Evolutionary conservation across 2,797 vertebrate species (phyloP).

Genomic region (Myotis pilosus): DNA sequence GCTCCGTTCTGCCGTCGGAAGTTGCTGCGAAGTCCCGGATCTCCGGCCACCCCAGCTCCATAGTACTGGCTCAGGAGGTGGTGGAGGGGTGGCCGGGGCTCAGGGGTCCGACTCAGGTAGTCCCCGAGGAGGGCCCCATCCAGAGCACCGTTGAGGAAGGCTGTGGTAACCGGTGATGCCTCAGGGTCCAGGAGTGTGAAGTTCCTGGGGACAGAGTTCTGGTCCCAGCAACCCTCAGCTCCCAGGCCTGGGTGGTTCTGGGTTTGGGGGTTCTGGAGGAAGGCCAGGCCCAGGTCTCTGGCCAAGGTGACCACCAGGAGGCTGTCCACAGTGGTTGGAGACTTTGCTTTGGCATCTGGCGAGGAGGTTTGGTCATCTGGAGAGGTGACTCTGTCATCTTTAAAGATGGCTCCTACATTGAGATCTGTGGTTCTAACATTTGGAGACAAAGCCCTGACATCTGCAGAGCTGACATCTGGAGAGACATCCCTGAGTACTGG

Average conservation of each 20-base stretch:
- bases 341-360: neutral
- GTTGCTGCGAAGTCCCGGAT: conserved; percentile 70
- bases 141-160: conserved; percentile 90
- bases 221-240: conserved; percentile 91
- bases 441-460: neutral
- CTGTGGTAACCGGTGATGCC: conserved; percentile 84
- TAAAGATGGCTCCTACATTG: neutral
- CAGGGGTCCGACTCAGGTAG: conserved; percentile 67
- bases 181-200: conserved; percentile 84
- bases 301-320: conserved; percentile 85
- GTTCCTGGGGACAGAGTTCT: conserved; percentile 79
- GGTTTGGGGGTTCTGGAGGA: conserved; percentile 81
- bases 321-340: conserved; percentile 33
- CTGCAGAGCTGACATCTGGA: neutral
- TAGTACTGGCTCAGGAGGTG: conserved; percentile 87
- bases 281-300: conserved; percentile 84
- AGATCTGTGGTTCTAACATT: neutral
- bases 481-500: neutral
- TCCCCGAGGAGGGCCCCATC: conserved; percentile 89
- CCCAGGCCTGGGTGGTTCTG: conserved; percentile 77
- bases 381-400: neutral
- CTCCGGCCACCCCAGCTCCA: neutral
- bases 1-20: conserved; percentile 84
- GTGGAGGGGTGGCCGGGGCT: conserved; percentile 76
- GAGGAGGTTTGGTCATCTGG: neutral